Conservation (phyloP, 2,113 vertebrate genomes). For the Sebastes fasciatus region DNA sequence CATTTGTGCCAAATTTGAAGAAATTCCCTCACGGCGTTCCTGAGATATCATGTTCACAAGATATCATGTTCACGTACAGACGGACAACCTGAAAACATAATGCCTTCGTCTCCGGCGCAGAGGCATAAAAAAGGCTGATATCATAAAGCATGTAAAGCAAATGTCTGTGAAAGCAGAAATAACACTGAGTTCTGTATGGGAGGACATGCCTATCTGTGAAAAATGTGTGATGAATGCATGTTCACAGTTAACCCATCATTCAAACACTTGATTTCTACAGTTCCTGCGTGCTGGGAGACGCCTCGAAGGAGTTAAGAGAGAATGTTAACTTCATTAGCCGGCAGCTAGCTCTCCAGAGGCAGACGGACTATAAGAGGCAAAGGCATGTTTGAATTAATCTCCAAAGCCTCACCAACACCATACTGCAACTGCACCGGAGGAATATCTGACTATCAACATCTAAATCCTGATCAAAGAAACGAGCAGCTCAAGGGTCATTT, state of each 20-base stretch:
- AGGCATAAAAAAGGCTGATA: background rate
- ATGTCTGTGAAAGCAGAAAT: conserved; percentile 1
- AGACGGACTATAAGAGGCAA: background rate
- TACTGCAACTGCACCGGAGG: background rate
- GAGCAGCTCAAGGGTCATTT: background rate
- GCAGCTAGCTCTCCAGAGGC: conserved; percentile 10
- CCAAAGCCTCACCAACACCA: conserved; percentile 2
- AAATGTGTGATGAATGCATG: conserved; percentile 12
- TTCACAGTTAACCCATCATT: background rate
- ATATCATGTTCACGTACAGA: no score
- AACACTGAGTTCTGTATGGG: background rate
- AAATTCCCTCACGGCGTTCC: no score
- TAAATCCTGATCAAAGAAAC: conserved; percentile 14
- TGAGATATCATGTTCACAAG: no score
- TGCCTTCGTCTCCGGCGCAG: no score
- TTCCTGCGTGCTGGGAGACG: background rate
- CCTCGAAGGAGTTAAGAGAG: conserved; percentile 22
- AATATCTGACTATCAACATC: conserved; percentile 10
- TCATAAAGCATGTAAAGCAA: background rate
- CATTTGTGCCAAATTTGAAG: no score
- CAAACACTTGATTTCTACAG: background rate
- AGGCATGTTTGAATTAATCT: conserved; percentile 16
- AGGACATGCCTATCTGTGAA: background rate
- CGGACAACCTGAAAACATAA: no score
- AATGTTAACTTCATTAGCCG: conserved; percentile 37